Conservation (phyloP, 2,888 invertebrate genomes). For the Sminthurinus aureus region DNA sequence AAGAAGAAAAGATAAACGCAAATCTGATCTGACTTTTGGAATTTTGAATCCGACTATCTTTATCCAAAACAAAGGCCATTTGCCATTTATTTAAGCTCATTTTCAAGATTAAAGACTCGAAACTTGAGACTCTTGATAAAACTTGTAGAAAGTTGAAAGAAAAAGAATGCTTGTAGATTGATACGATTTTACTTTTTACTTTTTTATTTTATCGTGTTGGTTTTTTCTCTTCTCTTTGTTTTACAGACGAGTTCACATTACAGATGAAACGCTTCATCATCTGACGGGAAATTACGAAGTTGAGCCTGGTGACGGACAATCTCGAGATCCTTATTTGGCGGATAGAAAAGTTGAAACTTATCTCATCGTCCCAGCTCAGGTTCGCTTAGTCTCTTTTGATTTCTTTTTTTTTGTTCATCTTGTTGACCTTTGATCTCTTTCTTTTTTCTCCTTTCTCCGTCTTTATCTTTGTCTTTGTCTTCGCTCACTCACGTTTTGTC, state of each 20-base stretch:
- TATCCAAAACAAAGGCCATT: no score
- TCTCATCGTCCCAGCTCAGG: conserved; percentile 78
- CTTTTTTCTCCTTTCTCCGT: conserved; percentile 2
- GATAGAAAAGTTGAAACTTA: conserved; percentile 90
- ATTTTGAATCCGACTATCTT: no score
- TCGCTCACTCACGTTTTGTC: neutral
- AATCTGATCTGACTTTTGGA: no score
- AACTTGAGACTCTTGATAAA: no score
- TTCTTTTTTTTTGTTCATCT: neutral
- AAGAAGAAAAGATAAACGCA: no score
- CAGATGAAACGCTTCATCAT: conserved; percentile 82
- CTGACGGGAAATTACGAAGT: conserved; percentile 83
- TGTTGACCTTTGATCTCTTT: neutral
- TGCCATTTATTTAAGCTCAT: no score
- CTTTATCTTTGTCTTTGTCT: neutral
- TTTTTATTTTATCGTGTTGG: no score
- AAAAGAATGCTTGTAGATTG: neutral
- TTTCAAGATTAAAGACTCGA: no score
- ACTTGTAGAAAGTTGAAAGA: no score
- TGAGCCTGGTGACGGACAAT: conserved; percentile 82
- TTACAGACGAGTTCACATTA: conserved; percentile 85
- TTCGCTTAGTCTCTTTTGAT: neutral
- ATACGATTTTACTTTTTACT: no score
- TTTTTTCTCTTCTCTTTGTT: no score
- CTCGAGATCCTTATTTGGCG: conserved; percentile 82